Conservation (phyloP, 1,140 invertebrate genomes). For the Teleogryllus occipitalis region DNA sequence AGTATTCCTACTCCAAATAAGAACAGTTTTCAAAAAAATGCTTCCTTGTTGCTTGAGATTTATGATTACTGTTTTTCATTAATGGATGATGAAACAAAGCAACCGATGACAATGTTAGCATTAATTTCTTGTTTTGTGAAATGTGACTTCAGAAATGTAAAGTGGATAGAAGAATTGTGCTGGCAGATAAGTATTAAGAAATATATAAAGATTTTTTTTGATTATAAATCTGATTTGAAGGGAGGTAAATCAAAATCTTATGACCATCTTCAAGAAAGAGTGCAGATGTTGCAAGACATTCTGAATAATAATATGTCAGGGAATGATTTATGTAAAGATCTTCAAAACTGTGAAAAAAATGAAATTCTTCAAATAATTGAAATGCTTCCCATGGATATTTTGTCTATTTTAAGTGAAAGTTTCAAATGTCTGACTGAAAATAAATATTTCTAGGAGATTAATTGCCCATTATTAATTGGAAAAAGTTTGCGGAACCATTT, state of each 20-base stretch:
- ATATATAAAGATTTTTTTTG: not conserved
- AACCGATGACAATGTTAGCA: too few species aligned
- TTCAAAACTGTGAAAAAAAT: not conserved
- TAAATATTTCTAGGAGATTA: slow-evolving; percentile 16
- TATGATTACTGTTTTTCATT: too few species aligned
- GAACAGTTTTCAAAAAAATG: too few species aligned
- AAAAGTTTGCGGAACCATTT: slow-evolving; percentile 21
- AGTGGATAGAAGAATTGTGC: not conserved
- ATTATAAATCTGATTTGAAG: not conserved
- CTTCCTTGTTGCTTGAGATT: too few species aligned
- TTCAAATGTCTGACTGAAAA: slow-evolving; percentile 15
- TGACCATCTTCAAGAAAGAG: too few species aligned
- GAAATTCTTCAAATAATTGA: slow-evolving; percentile 18
- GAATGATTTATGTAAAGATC: not conserved
- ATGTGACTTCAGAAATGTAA: too few species aligned
- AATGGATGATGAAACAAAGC: too few species aligned
- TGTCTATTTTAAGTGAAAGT: slow-evolving; percentile 17
- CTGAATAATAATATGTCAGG: not conserved
- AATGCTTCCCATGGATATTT: slow-evolving; percentile 18
- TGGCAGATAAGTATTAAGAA: not conserved
- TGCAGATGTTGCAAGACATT: too few species aligned
- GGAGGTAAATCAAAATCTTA: not conserved
- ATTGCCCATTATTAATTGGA: slow-evolving; percentile 16
- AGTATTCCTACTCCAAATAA: too few species aligned
- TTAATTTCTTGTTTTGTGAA: too few species aligned